Percentiles rank a stretch among this genome's conserved stretches.
phyloP scores from a whole-genome alignment of 2,113 vertebrate species.

The Rhinolophus ferrumequinum region DNA sequence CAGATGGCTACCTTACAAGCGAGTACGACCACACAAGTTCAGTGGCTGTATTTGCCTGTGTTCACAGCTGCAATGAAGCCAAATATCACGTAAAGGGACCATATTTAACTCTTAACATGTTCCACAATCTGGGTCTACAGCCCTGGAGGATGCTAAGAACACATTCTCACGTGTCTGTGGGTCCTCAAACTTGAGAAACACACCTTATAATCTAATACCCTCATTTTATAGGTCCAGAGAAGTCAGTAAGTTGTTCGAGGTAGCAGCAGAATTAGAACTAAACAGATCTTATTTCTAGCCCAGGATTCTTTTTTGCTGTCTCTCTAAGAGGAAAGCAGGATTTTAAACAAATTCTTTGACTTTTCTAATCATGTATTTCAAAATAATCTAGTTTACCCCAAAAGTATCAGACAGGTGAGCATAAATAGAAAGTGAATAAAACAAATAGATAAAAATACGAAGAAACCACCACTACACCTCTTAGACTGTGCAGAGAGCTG shows the following conservation, averaged over 20 bases:
- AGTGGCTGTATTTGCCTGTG: neutral
- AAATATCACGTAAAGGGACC: neutral
- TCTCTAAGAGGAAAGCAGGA: neutral
- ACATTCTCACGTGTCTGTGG: neutral
- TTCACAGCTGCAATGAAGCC: neutral
- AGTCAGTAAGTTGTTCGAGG: neutral
- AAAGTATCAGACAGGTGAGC: neutral
- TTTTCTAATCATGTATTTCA: conserved; percentile 10
- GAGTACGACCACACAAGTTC: neutral
- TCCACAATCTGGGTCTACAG: neutral
- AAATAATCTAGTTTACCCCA: conserved; percentile 6
- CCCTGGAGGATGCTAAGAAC: neutral
- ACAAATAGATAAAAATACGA: conserved; percentile 12
- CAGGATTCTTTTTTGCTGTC: neutral
- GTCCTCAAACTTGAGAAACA: conserved; percentile 16
- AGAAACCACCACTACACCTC: neutral
- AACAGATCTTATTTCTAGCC: neutral
- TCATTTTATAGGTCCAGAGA: neutral
- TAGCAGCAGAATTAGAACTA: neutral
- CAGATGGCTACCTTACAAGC: neutral
- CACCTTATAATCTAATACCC: neutral
- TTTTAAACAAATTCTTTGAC: conserved; percentile 3
- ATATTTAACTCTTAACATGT: neutral
- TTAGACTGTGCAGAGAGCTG: neutral
- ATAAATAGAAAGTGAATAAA: neutral